Conservation (phyloP, 2,888 invertebrate species). For the Apomyelois bistriatella region DNA sequence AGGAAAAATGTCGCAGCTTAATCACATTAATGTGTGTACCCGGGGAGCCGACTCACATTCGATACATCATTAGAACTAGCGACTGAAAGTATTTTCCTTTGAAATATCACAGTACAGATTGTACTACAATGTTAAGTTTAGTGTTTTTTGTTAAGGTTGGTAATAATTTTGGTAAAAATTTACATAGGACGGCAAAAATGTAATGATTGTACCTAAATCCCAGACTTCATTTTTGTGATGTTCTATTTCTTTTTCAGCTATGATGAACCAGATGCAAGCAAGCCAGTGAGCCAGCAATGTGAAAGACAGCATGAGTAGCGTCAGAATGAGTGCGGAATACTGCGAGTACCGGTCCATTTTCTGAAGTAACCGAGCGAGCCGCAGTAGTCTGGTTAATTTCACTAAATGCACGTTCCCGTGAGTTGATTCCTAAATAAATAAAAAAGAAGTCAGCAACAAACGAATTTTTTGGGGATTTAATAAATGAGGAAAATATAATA, state of each 20-base stretch:
- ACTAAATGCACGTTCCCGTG: constrained; percentile 92
- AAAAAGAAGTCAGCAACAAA: neutral
- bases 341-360: constrained; percentile 98
- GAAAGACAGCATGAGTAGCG: constrained; percentile 96
- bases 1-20: constrained; percentile 10
- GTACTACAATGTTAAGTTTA: too few species aligned
- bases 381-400: constrained; percentile 93
- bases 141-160: too few species aligned
- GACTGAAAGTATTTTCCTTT: neutral
- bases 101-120: neutral
- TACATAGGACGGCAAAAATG: neutral
- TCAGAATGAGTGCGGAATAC: constrained; percentile 96
- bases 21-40: constrained; percentile 9
- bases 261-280: constrained; percentile 98
- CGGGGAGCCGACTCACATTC: constrained; percentile 4
- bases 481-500: too few species aligned
- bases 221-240: constrained; percentile 84
- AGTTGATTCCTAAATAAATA: constrained; percentile 81
- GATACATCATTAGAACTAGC: neutral
- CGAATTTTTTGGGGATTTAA: too few species aligned
- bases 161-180: neutral
- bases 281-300: constrained; percentile 97
- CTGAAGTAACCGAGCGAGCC: constrained; percentile 93
- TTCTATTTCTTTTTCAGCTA: constrained; percentile 94
- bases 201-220: constrained; percentile 85